These are phyloP conservation scores for Pipistrellus pygmaeus DNA, from an alignment of 2,797 vertebrate species.

Conservation along the genomic window DNA sequence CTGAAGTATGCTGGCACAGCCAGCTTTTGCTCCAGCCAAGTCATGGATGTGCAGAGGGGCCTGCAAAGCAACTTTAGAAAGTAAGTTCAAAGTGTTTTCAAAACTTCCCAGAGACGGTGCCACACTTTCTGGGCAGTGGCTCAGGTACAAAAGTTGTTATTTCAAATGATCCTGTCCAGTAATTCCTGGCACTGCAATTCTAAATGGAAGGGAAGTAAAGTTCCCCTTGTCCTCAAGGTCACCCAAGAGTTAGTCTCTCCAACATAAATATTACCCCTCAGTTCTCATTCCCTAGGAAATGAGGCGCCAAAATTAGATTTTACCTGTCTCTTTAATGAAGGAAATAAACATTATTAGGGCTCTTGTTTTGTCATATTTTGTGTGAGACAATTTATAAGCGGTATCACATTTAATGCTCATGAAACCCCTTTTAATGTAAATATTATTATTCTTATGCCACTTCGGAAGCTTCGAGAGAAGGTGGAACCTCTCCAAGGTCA, in stretches of 20 bases:
- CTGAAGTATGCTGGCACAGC: conserved; percentile 71
- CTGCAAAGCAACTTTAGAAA: conserved; percentile 53
- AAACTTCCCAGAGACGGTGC: conserved; percentile 75
- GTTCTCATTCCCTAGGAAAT: conserved; percentile 55
- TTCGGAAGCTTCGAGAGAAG: background rate
- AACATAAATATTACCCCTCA: conserved; percentile 60
- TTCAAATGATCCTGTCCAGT: conserved; percentile 67
- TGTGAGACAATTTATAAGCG: conserved; percentile 22
- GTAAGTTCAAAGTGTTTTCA: conserved; percentile 67
- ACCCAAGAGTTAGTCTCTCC: conserved; percentile 48
- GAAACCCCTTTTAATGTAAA: conserved; percentile 33
- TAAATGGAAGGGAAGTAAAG: conserved; percentile 55
- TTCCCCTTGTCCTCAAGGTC: conserved; percentile 45
- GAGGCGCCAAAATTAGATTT: conserved; percentile 29
- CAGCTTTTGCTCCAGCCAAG: conserved; percentile 62
- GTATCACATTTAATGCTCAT: conserved; percentile 25
- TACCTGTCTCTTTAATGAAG: conserved; percentile 22
- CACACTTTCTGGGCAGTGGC: conserved; percentile 74
- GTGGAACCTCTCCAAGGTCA: background rate
- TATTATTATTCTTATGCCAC: conserved; percentile 27
- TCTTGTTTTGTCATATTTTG: background rate
- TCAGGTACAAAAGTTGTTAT: conserved; percentile 70
- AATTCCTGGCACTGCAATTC: conserved; percentile 56
- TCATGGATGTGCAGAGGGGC: conserved; percentile 1
- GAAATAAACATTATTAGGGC: conserved; percentile 15